phyloP scores from a whole-genome alignment of 2,888 invertebrate genomes.

The Lepidonotus clava region DNA sequence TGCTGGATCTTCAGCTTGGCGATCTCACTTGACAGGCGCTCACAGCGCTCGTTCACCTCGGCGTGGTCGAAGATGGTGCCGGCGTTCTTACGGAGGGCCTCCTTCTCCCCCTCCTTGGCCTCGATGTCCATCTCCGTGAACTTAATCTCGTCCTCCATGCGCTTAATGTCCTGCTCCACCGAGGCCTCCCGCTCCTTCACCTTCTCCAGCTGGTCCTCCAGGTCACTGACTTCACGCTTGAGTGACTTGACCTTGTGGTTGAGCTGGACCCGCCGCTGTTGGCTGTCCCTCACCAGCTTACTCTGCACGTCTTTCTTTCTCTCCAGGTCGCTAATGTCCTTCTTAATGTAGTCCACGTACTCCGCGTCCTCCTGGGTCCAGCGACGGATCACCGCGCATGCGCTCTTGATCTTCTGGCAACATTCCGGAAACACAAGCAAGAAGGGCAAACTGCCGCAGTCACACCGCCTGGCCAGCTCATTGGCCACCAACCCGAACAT shows the following conservation, averaged over 20 bases:
- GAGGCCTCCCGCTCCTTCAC: constrained; percentile 67
- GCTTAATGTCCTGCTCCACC: constrained; percentile 67
- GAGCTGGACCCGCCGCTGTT: constrained; percentile 67
- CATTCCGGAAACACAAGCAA: constrained; percentile 72
- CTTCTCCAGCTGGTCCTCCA: constrained; percentile 67
- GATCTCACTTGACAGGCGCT: constrained; percentile 56
- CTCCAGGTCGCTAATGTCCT: constrained; percentile 71
- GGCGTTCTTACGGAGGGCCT: neutral
- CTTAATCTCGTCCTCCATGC: constrained; percentile 67
- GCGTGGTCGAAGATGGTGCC: constrained; percentile 1
- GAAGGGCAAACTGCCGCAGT: constrained; percentile 71
- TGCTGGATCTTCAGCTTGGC: constrained; percentile 64
- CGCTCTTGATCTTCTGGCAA: constrained; percentile 71
- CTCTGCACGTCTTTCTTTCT: constrained; percentile 66
- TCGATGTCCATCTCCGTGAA: constrained; percentile 71
- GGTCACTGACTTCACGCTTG: constrained; percentile 66
- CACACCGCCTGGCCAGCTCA: constrained; percentile 68
- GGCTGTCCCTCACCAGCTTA: constrained; percentile 65
- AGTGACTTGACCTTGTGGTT: constrained; percentile 69
- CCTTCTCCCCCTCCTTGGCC: constrained; percentile 69
- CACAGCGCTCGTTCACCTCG: constrained; percentile 49
- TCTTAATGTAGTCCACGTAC: constrained; percentile 71
- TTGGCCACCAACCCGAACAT: constrained; percentile 71
- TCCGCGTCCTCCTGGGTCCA: constrained; percentile 73
- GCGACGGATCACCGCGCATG: constrained; percentile 67